A percentile compares a stretch with the other conserved stretches of the same genome.
Evolutionary conservation across 92 coral and sea anemone genomes (phyloP).

Genomic region (Phenganax subtilis): DNA sequence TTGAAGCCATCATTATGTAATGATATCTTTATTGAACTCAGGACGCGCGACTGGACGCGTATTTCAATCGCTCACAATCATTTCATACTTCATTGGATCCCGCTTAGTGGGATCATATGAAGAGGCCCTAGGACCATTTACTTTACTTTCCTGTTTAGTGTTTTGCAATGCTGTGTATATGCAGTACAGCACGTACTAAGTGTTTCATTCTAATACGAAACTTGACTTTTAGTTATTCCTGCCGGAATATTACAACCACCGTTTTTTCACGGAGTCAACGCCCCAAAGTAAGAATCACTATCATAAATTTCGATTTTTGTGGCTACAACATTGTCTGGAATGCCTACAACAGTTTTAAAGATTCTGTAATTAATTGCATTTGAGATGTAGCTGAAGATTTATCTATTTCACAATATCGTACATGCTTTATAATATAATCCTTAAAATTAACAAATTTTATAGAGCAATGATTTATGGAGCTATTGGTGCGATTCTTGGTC

Average conservation of each 20-base stretch:
- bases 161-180: no score
- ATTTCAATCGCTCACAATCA: no score
- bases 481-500: slow-evolving; percentile 98
- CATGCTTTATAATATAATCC: no score
- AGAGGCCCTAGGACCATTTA: no score
- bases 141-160: no score
- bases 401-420: not conserved
- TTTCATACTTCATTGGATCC: no score
- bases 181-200: no score
- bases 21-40: no score
- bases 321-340: not conserved
- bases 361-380: not conserved
- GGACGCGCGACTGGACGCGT: no score
- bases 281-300: slow-evolving; percentile 64
- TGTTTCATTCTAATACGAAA: not conserved
- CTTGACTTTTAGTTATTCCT: slow-evolving; percentile 67
- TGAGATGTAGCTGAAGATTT: not conserved
- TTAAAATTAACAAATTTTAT: not conserved
- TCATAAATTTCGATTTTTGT: not conserved
- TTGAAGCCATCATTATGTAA: no score
- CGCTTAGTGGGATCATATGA: no score
- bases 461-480: slow-evolving; percentile 94
- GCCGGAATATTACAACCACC: slow-evolving; percentile 98
- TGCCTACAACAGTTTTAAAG: not conserved
- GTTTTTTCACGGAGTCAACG: slow-evolving; percentile 72